Base-by-base conservation (phyloP, 2,888 invertebrate species). In the Drosophila anomalata region DNA sequence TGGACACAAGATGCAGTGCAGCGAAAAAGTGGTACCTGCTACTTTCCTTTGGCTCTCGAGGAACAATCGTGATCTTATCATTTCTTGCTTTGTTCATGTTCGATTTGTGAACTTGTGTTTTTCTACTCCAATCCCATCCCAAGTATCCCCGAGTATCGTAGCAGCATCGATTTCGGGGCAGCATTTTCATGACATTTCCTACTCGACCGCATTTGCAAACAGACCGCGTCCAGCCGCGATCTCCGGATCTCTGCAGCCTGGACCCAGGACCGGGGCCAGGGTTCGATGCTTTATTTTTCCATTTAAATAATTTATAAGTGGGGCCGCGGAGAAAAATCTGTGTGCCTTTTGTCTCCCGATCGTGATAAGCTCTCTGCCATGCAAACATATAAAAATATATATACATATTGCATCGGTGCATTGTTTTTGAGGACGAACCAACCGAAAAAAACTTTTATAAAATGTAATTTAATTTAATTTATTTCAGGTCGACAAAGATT, bases 81-180 rank as follows among this genome's bases (percentile, higher is more conserved):
- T 84, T 72, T 74, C 69, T 71, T 74, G 83, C 80, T 86, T 80
- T 79, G 86, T 82, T 85, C 83, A 85, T 81, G 81, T 83, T 83
- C 87, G 79, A 86, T 86, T 79, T 79, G 82, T 81, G 87, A 83
- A 86, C 83, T 83, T 86, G 84, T 86, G 84, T 83, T 81, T 80
- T 73, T 73, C 74, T 73, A 52, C 72, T 61, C 33, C 22, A 36
- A 46, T 36, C 62, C 9, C 42, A 39, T 61, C 61, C 22, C 14
- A 17, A 14, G 42, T 29, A 29, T 29, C 29, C 29, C 47, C 57
- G 50, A 51, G 56, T 48, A 65, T 55, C 58, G 47, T 17, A 42
- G 55, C 22, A 17, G 60, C 26, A 44, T 44, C 44, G 44, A 44
- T 44, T 48, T 50, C 22, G 58, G 61, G 63, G 48, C 71, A 56